Evolutionary conservation across 2,888 invertebrate genomes (phyloP).

Genomic region (Tortrix viridana): DNA sequence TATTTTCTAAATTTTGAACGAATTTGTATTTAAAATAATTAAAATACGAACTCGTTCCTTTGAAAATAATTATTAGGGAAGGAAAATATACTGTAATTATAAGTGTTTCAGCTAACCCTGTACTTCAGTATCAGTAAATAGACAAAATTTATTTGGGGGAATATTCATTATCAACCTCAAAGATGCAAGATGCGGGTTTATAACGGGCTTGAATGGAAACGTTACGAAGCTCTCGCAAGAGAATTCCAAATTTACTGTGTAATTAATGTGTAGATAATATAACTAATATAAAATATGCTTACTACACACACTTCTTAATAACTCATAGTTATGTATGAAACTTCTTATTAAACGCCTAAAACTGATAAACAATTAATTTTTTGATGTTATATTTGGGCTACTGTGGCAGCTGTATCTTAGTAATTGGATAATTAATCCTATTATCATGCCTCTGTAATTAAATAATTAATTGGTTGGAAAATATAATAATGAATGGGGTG

Average conservation of each 20-base stretch:
- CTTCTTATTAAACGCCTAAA: slow-evolving; percentile 13
- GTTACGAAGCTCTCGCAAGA: slow-evolving; percentile 59
- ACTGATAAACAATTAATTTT: slow-evolving; percentile 3
- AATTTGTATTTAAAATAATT: too few species aligned
- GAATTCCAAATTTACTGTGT: slow-evolving; percentile 66
- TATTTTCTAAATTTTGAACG: too few species aligned
- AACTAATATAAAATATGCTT: slow-evolving; percentile 80
- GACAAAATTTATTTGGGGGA: slow-evolving; percentile 39
- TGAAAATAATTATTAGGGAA: too few species aligned
- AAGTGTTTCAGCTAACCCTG: too few species aligned
- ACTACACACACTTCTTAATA: slow-evolving; percentile 70
- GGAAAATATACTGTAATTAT: too few species aligned
- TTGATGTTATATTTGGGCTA: background rate
- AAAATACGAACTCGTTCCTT: too few species aligned
- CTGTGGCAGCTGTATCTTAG: slow-evolving; percentile 1
- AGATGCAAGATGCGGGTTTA: slow-evolving; percentile 56
- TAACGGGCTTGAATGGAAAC: slow-evolving; percentile 64
- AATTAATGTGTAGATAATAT: too few species aligned
- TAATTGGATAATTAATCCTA: slow-evolving; percentile 24
- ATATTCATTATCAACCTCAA: slow-evolving; percentile 60
- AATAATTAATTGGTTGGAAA: slow-evolving; percentile 1
- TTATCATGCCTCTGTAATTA: slow-evolving; percentile 22
- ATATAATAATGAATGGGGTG: background rate
- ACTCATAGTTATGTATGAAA: slow-evolving; percentile 27
- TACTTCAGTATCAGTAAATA: too few species aligned